phyloP scores from a whole-genome alignment of 2,113 vertebrate species.

The Rhegmatorhina hoffmannsi region DNA sequence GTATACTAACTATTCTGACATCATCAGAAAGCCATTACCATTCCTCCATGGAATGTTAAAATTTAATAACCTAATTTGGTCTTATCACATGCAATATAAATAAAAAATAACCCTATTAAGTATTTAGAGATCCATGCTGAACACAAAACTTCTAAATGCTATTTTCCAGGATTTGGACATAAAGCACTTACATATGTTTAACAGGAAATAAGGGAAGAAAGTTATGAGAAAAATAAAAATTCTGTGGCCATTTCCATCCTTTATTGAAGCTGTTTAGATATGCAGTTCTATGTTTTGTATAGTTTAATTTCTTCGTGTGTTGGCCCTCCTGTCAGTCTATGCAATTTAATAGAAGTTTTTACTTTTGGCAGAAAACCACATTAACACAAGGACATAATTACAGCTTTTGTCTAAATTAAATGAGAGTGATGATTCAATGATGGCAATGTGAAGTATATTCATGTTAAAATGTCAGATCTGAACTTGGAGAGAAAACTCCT shows the following conservation, averaged over 20 bases:
- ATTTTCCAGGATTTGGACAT: conserved; percentile 20
- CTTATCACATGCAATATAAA: conserved; percentile 68
- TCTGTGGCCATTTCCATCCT: not conserved
- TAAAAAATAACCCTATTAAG: conserved; percentile 65
- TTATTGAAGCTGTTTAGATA: not conserved
- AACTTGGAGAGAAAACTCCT: not conserved
- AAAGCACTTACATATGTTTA: not conserved
- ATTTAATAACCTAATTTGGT: conserved; percentile 71
- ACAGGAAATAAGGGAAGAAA: not conserved
- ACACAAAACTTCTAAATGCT: conserved; percentile 28
- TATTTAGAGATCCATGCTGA: conserved; percentile 46
- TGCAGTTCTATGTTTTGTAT: not conserved
- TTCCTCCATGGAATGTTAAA: conserved; percentile 66
- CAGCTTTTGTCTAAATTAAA: not conserved
- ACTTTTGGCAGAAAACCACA: not conserved
- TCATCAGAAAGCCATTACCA: conserved; percentile 53
- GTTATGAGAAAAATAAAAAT: not conserved
- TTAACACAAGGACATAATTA: not conserved
- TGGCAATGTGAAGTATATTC: not conserved
- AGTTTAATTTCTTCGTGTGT: not conserved
- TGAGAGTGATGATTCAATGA: not conserved
- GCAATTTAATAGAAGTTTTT: not conserved
- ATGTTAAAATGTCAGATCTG: not conserved
- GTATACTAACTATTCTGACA: conserved; percentile 51
- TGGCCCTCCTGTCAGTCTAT: not conserved